These are phyloP conservation scores for Cryptomyrus ogoouensis DNA, from an alignment of 2,113 vertebrate species.

Conservation along the genomic window DNA sequence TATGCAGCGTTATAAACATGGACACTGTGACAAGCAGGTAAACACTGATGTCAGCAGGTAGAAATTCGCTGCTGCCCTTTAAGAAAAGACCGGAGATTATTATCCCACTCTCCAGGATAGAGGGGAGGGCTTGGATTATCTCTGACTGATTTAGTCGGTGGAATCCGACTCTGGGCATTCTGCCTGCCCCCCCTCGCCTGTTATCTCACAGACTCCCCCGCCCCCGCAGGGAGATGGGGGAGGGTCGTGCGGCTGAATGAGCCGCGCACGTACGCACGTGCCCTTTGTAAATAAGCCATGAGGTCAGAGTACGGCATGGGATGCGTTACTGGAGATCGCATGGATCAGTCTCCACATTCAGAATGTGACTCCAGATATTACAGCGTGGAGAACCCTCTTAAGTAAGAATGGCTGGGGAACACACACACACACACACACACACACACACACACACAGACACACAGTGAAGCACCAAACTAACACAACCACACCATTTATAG, in stretches of 20 bases:
- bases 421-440: background rate
- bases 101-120: background rate
- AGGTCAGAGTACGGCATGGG: background rate
- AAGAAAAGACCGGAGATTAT: background rate
- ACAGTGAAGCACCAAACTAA: background rate
- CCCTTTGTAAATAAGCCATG: background rate
- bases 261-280: background rate
- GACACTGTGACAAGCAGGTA: background rate
- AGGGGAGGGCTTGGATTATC: background rate
- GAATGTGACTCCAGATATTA: background rate
- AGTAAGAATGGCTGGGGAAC: background rate
- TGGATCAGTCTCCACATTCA: background rate
- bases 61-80: background rate
- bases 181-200: constrained; percentile 42
- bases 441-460: background rate
- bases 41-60: background rate
- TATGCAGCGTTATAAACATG: background rate
- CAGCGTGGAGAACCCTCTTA: background rate
- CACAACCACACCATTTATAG: background rate
- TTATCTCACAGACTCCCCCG: constrained; percentile 29
- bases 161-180: constrained; percentile 20
- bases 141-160: background rate
- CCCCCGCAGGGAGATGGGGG: background rate
- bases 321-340: constrained; percentile 1
- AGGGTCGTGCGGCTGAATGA: background rate